Evolutionary conservation across 2,113 vertebrate genomes (phyloP).

Genomic region (Coptodon bakossiorum): DNA sequence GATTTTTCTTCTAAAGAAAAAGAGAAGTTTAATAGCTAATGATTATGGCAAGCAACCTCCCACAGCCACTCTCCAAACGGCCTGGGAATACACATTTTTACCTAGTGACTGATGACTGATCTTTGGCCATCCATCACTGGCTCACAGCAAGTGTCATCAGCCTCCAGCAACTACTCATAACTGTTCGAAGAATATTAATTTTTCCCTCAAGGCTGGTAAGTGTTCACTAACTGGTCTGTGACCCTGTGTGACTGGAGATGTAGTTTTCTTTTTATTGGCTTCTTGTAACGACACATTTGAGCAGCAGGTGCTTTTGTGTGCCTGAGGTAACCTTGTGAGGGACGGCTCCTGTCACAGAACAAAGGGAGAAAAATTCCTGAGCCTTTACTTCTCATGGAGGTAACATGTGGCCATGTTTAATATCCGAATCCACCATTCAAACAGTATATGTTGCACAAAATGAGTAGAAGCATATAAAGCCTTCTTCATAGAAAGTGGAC

Average conservation of each 20-base stretch:
- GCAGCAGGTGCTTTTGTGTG: neutral
- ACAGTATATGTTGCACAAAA: neutral
- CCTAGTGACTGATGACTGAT: neutral
- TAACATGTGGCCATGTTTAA: neutral
- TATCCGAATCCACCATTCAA: neutral
- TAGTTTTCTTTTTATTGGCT: neutral
- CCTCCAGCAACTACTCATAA: neutral
- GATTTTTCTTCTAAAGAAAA: neutral
- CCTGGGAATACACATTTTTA: neutral
- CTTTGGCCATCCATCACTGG: neutral
- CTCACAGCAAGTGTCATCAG: neutral
- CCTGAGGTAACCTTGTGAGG: neutral
- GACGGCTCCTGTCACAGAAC: neutral
- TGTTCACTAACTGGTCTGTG: neutral
- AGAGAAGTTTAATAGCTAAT: neutral
- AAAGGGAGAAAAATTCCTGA: neutral
- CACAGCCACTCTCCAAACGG: fast-evolving
- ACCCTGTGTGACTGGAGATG: neutral
- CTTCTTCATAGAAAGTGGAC: neutral
- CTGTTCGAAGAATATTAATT: neutral
- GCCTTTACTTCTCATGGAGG: neutral
- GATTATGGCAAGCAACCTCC: neutral
- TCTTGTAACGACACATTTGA: neutral
- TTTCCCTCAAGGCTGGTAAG: neutral
- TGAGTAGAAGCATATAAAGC: neutral